phyloP scores from a whole-genome alignment of 2,113 vertebrate genomes.

The Peromyscus leucopus region DNA sequence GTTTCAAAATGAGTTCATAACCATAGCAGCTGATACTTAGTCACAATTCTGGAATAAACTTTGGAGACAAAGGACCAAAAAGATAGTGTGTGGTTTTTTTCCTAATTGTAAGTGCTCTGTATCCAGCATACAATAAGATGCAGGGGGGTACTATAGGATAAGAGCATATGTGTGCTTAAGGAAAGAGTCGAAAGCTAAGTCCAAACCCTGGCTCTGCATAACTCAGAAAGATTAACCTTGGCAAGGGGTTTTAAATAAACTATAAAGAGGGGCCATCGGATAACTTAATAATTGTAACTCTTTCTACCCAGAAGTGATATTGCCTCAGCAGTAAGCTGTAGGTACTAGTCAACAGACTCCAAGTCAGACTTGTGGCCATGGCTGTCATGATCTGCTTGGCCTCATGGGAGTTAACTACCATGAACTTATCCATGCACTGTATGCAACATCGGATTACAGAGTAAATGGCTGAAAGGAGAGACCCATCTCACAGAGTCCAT shows the following conservation, averaged over 20 bases:
- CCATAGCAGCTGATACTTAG: background rate
- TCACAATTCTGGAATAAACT: slow-evolving; percentile 5
- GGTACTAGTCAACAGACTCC: background rate
- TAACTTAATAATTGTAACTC: background rate
- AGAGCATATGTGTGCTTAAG: background rate
- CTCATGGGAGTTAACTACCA: background rate
- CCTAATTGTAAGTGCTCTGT: background rate
- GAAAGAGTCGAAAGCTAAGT: background rate
- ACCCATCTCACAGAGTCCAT: no score
- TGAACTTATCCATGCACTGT: background rate
- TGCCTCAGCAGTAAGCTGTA: background rate
- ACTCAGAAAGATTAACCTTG: background rate
- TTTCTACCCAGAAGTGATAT: background rate
- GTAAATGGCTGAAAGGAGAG: background rate
- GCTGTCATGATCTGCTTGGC: accelerated
- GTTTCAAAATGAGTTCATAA: slow-evolving; percentile 16
- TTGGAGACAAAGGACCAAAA: background rate
- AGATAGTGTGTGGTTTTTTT: background rate
- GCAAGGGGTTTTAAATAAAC: background rate
- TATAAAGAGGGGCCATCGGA: background rate
- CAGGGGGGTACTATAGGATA: background rate
- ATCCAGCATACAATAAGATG: background rate
- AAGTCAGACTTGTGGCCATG: background rate
- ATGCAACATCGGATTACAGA: background rate
- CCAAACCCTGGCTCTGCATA: background rate